Evolutionary conservation across 2,888 invertebrate species (phyloP), one percentile per base, ranked within the genome.

Genomic region (Meloe dianella): DNA sequence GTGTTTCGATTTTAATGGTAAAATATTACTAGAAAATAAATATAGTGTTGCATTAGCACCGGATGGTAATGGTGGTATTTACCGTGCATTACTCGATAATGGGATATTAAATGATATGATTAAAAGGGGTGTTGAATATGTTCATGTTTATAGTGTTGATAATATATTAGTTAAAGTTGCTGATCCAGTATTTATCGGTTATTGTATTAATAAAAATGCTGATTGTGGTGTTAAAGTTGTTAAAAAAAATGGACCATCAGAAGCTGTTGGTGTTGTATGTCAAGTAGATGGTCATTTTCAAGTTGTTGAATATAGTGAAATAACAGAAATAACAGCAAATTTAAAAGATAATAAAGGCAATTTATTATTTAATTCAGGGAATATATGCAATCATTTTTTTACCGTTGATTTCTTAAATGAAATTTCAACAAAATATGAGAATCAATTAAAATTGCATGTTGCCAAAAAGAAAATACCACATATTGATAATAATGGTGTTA

Each of bases 311-410:
- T 99, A 99, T 84, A 96, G 96, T 47, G 98, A 99, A 82, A 91
- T 99, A 61, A 92, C 95, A 0, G 86, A 90, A 29, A 91, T 92
- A 75, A 93, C 95, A 0, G 92, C 97, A 0, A 91, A 95, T 82
- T 88, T 91, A 75, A 85, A 89, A 60, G 92, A 94, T 67, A 78
- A 84, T 0, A 91, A 95, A 74, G 96, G 96, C 0, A 85, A 91
- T 61, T 86, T 98, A 0, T 89, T 92, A 0, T 98, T 96, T 81
- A 94, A 91, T 65, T 96, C 97, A 2, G 98, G 97, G 2, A 98
- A 95, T 81, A 98, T 99, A 71, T 98, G 98, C 83, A 99, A 98
- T 82, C 99, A 99, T 79, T 97, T 96, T 80, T 98, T 99, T 85
- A 93, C 94, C 0, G 85, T 92, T 0, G 90, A 92, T 65, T 99